A percentile compares a stretch with the other conserved stretches of the same genome.
Evolutionary conservation across 2,888 invertebrate species (phyloP).

Genomic region (Malacosoma neustria): DNA sequence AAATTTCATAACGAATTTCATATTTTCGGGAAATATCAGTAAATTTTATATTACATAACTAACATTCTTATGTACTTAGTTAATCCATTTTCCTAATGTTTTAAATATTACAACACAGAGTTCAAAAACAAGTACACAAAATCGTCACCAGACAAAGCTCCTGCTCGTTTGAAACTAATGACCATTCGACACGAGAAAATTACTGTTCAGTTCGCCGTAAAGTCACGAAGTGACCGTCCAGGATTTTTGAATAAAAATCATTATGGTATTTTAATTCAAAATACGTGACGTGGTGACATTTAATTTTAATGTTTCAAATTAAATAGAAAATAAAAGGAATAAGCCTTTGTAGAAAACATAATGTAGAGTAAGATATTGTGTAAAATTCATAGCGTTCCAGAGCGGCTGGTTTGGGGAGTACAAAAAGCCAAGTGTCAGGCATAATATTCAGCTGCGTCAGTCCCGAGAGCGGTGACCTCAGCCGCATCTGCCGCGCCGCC

Average conservation of each 20-base stretch:
- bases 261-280: constrained; percentile 27
- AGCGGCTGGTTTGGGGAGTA: constrained; percentile 20
- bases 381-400: constrained; percentile 27
- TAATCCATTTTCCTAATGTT: no score
- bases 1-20: constrained; percentile 9
- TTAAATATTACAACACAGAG: no score
- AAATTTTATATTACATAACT: background rate
- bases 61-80: no score
- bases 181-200: constrained; percentile 66
- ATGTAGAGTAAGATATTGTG: constrained; percentile 19
- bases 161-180: constrained; percentile 63
- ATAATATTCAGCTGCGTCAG: constrained; percentile 51
- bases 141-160: constrained; percentile 51
- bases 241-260: constrained; percentile 25
- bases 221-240: constrained; percentile 52
- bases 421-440: constrained; percentile 45
- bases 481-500: constrained; percentile 47
- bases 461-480: constrained; percentile 56
- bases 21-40: background rate
- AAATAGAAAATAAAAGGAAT: background rate
- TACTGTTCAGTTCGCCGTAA: constrained; percentile 39
- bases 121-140: no score
- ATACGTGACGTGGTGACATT: constrained; percentile 19
- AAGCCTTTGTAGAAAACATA: constrained; percentile 14
- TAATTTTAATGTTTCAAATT: constrained; percentile 11